Evolutionary conservation across 1,140 invertebrate genomes (phyloP).

Genomic region (Zelostemma sp.): DNA sequence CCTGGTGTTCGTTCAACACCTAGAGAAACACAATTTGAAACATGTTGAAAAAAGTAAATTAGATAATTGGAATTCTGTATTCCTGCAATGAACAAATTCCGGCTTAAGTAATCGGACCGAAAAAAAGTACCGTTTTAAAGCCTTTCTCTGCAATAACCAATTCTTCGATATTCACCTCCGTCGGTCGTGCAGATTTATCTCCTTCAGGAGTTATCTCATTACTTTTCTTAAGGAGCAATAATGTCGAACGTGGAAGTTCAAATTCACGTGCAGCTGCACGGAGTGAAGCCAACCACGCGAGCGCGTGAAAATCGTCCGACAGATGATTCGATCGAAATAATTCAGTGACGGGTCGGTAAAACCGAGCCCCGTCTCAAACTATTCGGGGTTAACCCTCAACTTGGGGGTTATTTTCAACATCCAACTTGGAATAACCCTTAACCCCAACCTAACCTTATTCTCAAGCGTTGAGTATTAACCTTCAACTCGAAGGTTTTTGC

Average conservation of each 20-base stretch:
- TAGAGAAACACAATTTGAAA: constrained; percentile 1
- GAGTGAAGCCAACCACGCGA: no score
- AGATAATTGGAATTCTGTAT: background rate
- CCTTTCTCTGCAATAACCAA: constrained; percentile 5
- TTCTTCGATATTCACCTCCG: constrained; percentile 6
- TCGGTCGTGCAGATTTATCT: background rate
- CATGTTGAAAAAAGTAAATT: constrained; percentile 2
- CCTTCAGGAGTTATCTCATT: background rate
- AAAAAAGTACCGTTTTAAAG: constrained; percentile 5
- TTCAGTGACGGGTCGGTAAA: no score
- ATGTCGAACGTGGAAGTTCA: constrained; percentile 5
- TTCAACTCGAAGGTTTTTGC: no score
- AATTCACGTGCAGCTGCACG: constrained; percentile 12
- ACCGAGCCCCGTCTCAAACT: no score
- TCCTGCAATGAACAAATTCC: background rate
- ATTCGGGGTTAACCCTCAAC: no score
- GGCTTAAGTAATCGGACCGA: no score
- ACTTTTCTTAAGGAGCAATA: constrained; percentile 4
- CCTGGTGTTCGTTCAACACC: constrained; percentile 9
- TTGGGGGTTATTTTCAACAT: no score
- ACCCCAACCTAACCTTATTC: no score
- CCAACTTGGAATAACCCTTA: no score
- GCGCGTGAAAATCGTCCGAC: no score
- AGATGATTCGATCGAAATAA: no score
- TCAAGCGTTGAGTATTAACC: no score